Conservation (phyloP, 2,113 vertebrate genomes). For the Rhineura floridana region DNA sequence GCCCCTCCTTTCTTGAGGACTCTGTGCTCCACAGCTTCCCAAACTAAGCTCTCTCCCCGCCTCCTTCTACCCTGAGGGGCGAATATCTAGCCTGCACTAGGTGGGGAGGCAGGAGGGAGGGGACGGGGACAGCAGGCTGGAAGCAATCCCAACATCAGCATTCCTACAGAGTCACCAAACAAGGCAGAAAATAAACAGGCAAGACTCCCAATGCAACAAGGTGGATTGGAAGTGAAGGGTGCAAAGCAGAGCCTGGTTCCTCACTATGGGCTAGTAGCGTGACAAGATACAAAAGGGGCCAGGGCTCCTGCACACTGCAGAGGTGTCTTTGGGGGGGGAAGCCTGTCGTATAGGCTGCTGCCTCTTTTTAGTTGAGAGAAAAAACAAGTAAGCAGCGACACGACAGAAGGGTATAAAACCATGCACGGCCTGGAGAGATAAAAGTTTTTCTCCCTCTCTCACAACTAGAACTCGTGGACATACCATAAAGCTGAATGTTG, state of each 20-base stretch:
- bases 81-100: background rate
- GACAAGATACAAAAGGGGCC: background rate
- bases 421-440: no score
- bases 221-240: no score
- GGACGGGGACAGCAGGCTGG: no score
- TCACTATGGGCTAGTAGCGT: background rate
- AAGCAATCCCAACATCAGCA: background rate
- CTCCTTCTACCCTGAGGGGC: background rate
- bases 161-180: background rate
- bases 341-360: background rate
- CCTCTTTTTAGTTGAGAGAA: no score
- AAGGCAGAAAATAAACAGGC: background rate
- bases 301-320: background rate
- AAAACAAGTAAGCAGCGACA: no score
- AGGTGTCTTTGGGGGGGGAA: no score
- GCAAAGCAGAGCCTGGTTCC: background rate
- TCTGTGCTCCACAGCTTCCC: background rate
- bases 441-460: no score
- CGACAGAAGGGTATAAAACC: no score
- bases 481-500: no score
- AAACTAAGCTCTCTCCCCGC: no score
- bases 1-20: background rate
- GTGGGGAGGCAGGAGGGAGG: background rate
- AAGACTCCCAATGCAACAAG: no score
- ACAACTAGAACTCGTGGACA: no score